A percentile compares a stretch with the other conserved stretches of the same genome.
These are phyloP conservation scores for Oryzaephilus surinamensis DNA, from an alignment of 1,140 invertebrate species.

Conservation along the genomic window DNA sequence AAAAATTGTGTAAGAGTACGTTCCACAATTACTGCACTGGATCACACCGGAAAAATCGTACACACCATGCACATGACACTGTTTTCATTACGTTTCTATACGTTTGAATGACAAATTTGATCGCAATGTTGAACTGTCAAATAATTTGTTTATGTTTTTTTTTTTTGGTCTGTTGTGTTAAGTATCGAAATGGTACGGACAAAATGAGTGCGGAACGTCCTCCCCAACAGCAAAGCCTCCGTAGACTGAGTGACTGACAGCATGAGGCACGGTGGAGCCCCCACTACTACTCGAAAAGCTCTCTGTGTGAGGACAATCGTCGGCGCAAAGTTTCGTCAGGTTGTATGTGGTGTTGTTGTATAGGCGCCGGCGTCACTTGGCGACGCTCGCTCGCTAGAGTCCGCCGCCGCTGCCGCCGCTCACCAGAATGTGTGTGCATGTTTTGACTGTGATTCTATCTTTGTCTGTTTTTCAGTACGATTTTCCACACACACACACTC, in stretches of 20 bases:
- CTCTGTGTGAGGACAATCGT: slow-evolving; percentile 22
- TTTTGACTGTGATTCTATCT: not conserved
- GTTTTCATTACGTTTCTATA: no score
- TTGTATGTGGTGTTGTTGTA: no score
- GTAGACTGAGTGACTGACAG: slow-evolving; percentile 38
- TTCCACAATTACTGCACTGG: no score
- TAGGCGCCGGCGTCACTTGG: slow-evolving; percentile 29
- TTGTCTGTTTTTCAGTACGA: not conserved
- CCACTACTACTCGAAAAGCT: slow-evolving; percentile 21
- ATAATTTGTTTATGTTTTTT: not conserved
- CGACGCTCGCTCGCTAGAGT: slow-evolving; percentile 13
- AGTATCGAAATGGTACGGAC: slow-evolving; percentile 11
- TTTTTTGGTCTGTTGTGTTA: not conserved
- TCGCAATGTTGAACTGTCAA: not conserved
- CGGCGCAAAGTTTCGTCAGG: slow-evolving; percentile 33
- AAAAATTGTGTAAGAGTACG: no score
- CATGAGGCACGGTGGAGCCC: slow-evolving; percentile 29
- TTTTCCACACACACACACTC: slow-evolving; percentile 16
- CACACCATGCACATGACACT: no score
- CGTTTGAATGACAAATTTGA: not conserved
- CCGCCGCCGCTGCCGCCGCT: not conserved
- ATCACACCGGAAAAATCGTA: no score
- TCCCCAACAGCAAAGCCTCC: slow-evolving; percentile 28
- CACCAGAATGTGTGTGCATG: not conserved
- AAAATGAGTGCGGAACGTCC: slow-evolving; percentile 23